Base-by-base conservation (phyloP, 2,888 invertebrate genomes). In the Auanema freiburgensis region DNA sequence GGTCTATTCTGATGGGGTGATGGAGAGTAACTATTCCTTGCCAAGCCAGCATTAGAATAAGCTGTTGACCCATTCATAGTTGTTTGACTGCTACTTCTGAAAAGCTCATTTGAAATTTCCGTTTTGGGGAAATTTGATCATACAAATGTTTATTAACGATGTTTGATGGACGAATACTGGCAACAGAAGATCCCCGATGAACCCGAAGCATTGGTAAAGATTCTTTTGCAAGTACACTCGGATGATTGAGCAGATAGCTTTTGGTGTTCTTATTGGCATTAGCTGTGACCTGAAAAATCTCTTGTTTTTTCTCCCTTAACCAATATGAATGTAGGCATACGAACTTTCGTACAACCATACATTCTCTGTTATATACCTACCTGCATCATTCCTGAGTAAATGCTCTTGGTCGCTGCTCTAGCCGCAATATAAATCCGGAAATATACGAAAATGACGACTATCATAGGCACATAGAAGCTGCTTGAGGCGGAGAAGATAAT, bases 401-500 rank as follows among this genome's bases (percentile, higher is more conserved):
- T 77, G 63, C 77, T 77, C 59, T 79, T 82, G 49, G 83, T 83
- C 8, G 83, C 83, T 2, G 79, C 76, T 14, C 82, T 67, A 0
- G 96, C 97, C 4, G 95, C 93, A 74, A 91, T 89, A 87, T 95
- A 96, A 79, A 96, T 96, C 78, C 92, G 88, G 91, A 93, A 93
- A 86, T 96, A 96, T 88, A 96, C 95, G 88, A 94, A 95, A 80
- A 94, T 88, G 92, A 96, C 96, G 76, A 96, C 92, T 80, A 93
- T 90, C 93, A 94, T 94, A 46, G 96, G 96, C 40, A 95, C 90
- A 87, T 92, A 96, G 89, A 96, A 96, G 71, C 94, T 94, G n/a
- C 96, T 96, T 24, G 96, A 88, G 0, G 96, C 95, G 33, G 78
- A 79, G 72, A 83, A 83, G 60, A 97, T 90, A 61, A 96, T 93